A percentile compares a stretch with the other conserved stretches of the same genome.
phyloP scores from a whole-genome alignment of 2,888 invertebrate genomes.

The Trileptium ribeirensis region DNA sequence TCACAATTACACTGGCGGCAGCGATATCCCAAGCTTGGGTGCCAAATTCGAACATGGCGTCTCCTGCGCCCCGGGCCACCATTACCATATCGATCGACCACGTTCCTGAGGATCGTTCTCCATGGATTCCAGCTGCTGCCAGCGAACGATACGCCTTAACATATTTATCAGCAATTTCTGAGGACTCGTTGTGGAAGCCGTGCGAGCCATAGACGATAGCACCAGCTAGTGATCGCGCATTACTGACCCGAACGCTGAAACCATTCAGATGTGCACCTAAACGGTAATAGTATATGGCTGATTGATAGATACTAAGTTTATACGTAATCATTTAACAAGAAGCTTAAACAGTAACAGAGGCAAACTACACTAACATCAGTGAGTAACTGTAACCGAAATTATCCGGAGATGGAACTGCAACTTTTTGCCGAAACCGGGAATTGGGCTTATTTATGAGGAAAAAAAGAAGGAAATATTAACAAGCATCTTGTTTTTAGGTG shows the following conservation, averaged over 20 bases:
- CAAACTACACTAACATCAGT: too few relatives aligned
- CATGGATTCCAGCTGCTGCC: neutral
- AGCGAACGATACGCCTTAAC: neutral
- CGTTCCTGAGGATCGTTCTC: neutral
- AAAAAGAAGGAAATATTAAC: too few relatives aligned
- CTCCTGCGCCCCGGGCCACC: slow-evolving; percentile 71
- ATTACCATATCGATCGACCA: slow-evolving; percentile 79
- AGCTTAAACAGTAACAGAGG: too few relatives aligned
- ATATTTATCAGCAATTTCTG: neutral
- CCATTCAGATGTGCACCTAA: neutral
- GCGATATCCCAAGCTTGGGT: slow-evolving; percentile 86
- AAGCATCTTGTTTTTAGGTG: too few relatives aligned
- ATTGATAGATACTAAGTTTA: too few relatives aligned
- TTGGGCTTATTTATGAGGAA: too few relatives aligned
- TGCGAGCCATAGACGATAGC: neutral
- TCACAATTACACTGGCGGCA: slow-evolving; percentile 76
- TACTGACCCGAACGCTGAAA: neutral
- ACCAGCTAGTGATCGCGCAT: neutral
- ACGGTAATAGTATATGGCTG: too few relatives aligned
- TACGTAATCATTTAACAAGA: too few relatives aligned
- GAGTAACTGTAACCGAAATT: too few relatives aligned
- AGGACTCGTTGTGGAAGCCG: neutral
- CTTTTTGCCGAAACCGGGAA: too few relatives aligned
- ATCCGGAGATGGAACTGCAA: too few relatives aligned
- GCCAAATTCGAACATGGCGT: slow-evolving; percentile 74